Conservation (phyloP, 2,113 vertebrate genomes). For the Rhinogobius similis region DNA sequence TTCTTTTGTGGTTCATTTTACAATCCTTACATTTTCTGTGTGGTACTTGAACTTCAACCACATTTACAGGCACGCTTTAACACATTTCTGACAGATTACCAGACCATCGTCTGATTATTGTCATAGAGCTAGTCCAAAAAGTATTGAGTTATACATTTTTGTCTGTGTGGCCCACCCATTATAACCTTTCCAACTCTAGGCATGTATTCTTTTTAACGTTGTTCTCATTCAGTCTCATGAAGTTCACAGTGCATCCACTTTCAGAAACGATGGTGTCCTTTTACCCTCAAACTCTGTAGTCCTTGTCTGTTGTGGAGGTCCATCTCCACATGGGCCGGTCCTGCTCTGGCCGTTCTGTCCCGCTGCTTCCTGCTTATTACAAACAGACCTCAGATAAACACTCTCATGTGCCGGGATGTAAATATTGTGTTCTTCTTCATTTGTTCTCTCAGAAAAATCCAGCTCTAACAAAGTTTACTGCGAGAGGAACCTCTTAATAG, state of each 20-base stretch:
- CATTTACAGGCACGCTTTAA: no score
- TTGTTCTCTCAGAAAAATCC: slow-evolving; percentile 17
- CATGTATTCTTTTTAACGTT: slow-evolving; percentile 12
- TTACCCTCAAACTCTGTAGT: slow-evolving; percentile 13
- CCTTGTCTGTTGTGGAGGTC: slow-evolving; percentile 6
- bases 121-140: no score
- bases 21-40: no score
- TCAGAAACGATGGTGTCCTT: slow-evolving; percentile 3
- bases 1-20: no score
- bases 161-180: background rate
- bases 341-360: slow-evolving; percentile 14
- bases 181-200: slow-evolving; percentile 2
- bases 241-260: background rate
- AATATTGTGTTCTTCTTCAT: slow-evolving; percentile 25
- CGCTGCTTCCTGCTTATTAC: slow-evolving; percentile 25
- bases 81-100: no score
- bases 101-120: no score
- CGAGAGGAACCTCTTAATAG: slow-evolving; percentile 22
- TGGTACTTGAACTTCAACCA: no score
- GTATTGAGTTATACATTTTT: background rate
- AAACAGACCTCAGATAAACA: slow-evolving; percentile 29
- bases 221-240: slow-evolving; percentile 5
- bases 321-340: slow-evolving; percentile 17
- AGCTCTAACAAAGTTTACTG: slow-evolving; percentile 22
- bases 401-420: slow-evolving; percentile 32